These are phyloP conservation scores for Mesoligia furuncula DNA, from an alignment of 2,888 invertebrate species.

Conservation along the genomic window DNA sequence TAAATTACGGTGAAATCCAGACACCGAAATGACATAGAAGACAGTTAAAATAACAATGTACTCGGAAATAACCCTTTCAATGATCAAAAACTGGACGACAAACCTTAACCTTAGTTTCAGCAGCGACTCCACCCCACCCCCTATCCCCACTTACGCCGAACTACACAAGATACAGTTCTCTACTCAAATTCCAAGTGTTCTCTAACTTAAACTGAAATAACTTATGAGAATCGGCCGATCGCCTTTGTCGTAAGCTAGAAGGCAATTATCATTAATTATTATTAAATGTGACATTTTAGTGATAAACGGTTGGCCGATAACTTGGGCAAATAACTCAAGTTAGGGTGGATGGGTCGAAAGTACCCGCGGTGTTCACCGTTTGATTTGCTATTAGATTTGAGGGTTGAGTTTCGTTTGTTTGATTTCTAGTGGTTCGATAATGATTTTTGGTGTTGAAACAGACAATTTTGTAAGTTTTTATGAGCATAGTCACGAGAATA, in stretches of 20 bases:
- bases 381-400: constrained; percentile 76
- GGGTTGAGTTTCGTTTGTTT: constrained; percentile 66
- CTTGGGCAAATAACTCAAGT: constrained; percentile 88
- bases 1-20: neutral
- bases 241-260: constrained; percentile 88
- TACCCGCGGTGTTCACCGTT: constrained; percentile 73
- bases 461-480: neutral
- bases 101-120: neutral
- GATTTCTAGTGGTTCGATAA: constrained; percentile 51
- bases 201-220: constrained; percentile 89
- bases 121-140: constrained; percentile 35
- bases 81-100: neutral
- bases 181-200: constrained; percentile 87
- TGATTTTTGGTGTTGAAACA: constrained; percentile 43
- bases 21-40: neutral
- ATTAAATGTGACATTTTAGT: constrained; percentile 89
- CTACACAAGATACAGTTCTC: constrained; percentile 89
- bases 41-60: neutral
- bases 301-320: constrained; percentile 89
- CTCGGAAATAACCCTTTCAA: neutral
- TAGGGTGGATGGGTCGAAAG: constrained; percentile 70
- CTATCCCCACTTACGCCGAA: constrained; percentile 74
- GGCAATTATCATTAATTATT: constrained; percentile 91
- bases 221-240: constrained; percentile 89
- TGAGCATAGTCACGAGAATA: neutral